Evolutionary conservation across 1,140 invertebrate species (phyloP).

Genomic region (Drosophila guanche): DNA sequence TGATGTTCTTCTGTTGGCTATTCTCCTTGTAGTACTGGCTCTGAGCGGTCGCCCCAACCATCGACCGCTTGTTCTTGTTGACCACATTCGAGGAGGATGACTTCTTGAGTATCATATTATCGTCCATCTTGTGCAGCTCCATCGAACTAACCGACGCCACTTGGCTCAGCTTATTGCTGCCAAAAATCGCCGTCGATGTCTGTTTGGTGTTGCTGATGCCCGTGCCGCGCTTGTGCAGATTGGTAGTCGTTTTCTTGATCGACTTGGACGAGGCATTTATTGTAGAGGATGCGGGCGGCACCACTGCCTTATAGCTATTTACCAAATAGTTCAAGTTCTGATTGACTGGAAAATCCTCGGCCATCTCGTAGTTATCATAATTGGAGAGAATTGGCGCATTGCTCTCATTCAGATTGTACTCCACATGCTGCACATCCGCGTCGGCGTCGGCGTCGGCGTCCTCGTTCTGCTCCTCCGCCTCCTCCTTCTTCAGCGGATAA

Average conservation of each 20-base stretch:
- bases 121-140: slow-evolving; percentile 82
- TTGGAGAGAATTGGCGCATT: slow-evolving; percentile 78
- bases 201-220: slow-evolving; percentile 58
- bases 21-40: slow-evolving; percentile 78
- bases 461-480: slow-evolving; percentile 5
- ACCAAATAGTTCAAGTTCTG: slow-evolving; percentile 62
- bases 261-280: slow-evolving; percentile 71
- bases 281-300: slow-evolving; percentile 47
- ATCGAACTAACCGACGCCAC: slow-evolving; percentile 80
- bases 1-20: slow-evolving; percentile 74
- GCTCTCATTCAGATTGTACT: slow-evolving; percentile 75
- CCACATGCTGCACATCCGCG: slow-evolving; percentile 47
- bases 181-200: slow-evolving; percentile 54
- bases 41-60: slow-evolving; percentile 39
- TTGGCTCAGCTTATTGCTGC: slow-evolving; percentile 67
- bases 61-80: slow-evolving; percentile 67
- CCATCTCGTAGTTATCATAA: slow-evolving; percentile 78
- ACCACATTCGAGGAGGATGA: slow-evolving; percentile 73
- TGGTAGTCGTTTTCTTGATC: slow-evolving; percentile 60
- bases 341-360: slow-evolving; percentile 83
- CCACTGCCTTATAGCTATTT: slow-evolving; percentile 44
- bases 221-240: slow-evolving; percentile 62
- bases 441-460: slow-evolving; percentile 21
- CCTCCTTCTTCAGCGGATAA: slow-evolving; percentile 51
- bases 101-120: slow-evolving; percentile 79